Base-by-base conservation (phyloP, 2,113 vertebrate genomes). In the Tautogolabrus adspersus region DNA sequence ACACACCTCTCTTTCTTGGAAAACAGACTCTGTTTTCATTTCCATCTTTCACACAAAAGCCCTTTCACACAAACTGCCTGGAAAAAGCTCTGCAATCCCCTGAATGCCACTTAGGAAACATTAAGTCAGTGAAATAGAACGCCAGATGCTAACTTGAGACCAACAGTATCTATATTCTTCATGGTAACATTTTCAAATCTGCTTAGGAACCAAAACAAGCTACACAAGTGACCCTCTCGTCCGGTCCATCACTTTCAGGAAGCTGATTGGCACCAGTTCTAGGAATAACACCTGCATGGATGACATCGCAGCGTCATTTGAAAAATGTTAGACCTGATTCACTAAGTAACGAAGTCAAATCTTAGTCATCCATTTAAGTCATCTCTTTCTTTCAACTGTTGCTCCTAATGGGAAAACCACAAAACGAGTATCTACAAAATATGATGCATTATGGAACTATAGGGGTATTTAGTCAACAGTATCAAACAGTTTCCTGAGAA, bases 81-180 rank as follows among this genome's bases (percentile, higher is more conserved):
- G 67, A 86, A 85, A 79, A 81, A 68, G 0, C 9, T 61, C 38
- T 22, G 44, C 10, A 55, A 44, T 16, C n/a, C 44, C 55, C 61
- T 55, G n/a, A 79, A 76, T 47, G 65, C 61, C 70, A 74, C 72
- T 65, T 34, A 58, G 79, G 85, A 86, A 90, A 79, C 26, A 85
- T 65, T 66, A 47, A 55, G 61, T 68, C 42, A n/a, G 19, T 79
- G 79, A 79, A 77, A 66, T 51, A 65, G 40, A 66, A 63, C 85
- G 52, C 57, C 64, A 70, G 26, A 51, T 9, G 58, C 23, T 6
- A 22, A 8, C 3, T 67, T 79, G 38, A 52, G 37, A 49, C 51
- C 44, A 62, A 30, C 13, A 46, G 60, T 52, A 55, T 75, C 46
- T 72, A 63, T 37, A 64, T 22, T 37, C 8, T 54, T 60, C 8